Percentiles rank a stretch among this genome's conserved stretches.
Conservation (phyloP, 2,888 invertebrate genomes). For the Piscicola geometra region DNA sequence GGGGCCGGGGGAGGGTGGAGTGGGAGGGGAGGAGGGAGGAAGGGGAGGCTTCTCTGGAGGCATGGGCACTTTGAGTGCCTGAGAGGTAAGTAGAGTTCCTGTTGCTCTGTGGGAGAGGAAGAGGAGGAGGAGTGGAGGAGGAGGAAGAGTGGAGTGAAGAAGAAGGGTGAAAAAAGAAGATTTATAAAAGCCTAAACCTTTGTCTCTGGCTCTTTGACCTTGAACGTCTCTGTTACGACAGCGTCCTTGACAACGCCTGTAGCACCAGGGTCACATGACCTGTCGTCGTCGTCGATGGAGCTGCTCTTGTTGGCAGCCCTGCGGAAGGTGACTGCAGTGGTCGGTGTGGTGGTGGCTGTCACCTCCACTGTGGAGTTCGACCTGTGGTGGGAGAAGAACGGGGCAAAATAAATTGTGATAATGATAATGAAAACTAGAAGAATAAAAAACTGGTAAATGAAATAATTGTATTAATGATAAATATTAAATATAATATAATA, state of each 20-base stretch:
- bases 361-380: slow-evolving; percentile 43
- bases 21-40: not conserved
- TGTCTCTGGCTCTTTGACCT: not conserved
- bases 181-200: not conserved
- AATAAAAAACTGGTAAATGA: too few relatives aligned
- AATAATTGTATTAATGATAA: too few relatives aligned
- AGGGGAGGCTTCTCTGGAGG: slow-evolving; percentile 46
- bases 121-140: too few relatives aligned
- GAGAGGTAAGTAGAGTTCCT: slow-evolving; percentile 44
- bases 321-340: slow-evolving; percentile 12
- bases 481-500: too few relatives aligned
- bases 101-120: slow-evolving; percentile 36
- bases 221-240: not conserved
- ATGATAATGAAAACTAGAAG: too few relatives aligned
- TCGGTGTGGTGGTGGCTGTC: slow-evolving; percentile 7
- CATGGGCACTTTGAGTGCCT: slow-evolving; percentile 47
- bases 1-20: slow-evolving; percentile 45
- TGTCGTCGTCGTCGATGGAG: not conserved
- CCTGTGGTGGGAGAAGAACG: too few relatives aligned
- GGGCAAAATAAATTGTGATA: too few relatives aligned
- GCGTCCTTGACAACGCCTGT: not conserved
- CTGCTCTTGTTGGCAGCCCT: slow-evolving; percentile 2
- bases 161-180: not conserved
- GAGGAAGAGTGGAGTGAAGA: too few relatives aligned
- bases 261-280: not conserved